phyloP scores from a whole-genome alignment of 2,113 vertebrate genomes.

The Barbus barbus region DNA sequence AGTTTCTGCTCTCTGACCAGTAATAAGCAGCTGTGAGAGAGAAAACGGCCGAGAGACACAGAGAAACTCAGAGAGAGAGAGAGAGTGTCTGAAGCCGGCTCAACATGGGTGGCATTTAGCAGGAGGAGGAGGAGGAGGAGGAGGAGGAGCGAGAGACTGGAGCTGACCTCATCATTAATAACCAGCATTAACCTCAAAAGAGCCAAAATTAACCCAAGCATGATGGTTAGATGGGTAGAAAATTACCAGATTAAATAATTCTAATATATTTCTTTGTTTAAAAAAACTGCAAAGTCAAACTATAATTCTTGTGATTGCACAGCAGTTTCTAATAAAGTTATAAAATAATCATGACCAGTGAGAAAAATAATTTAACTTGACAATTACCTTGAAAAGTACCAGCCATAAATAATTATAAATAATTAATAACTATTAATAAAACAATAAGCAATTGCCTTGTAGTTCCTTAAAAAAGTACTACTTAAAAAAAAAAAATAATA shows the following conservation, averaged over 20 bases:
- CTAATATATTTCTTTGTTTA: not conserved
- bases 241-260: not conserved
- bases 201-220: not conserved
- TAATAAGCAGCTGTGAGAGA: slow-evolving; percentile 80
- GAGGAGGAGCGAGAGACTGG: slow-evolving; percentile 18
- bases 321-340: not conserved
- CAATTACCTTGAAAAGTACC: not conserved
- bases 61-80: slow-evolving; percentile 42
- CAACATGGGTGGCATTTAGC: slow-evolving; percentile 83
- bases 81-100: too few species aligned
- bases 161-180: slow-evolving; percentile 1
- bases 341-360: not conserved
- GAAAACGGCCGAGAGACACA: slow-evolving; percentile 35
- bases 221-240: not conserved
- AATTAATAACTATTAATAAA: not conserved
- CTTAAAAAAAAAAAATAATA: too few species aligned
- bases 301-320: not conserved
- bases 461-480: not conserved
- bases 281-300: not conserved
- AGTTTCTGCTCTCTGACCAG: slow-evolving; percentile 76
- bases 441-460: not conserved
- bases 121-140: slow-evolving; percentile 52
- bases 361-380: not conserved
- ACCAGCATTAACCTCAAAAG: not conserved
- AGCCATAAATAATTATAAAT: not conserved